Percentiles rank a stretch among this genome's conserved stretches.
Conservation (phyloP, 2,113 vertebrate species). For the Podarcis muralis region DNA sequence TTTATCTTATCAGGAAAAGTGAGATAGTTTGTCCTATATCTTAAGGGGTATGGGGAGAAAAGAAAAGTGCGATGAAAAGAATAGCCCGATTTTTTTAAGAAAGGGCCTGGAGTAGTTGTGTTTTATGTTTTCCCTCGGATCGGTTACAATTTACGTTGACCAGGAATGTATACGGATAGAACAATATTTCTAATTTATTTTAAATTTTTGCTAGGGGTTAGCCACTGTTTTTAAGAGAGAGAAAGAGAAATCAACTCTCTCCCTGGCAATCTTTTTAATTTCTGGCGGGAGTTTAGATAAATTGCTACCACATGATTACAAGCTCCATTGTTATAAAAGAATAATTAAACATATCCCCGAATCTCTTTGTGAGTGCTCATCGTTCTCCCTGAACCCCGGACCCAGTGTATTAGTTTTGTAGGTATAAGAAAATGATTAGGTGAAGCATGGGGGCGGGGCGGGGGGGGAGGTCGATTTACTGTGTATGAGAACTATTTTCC, state of each 20-base stretch:
- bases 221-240: neutral
- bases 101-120: neutral
- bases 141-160: neutral
- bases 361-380: constrained; percentile 47
- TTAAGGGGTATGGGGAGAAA: accelerated
- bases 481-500: constrained; percentile 10
- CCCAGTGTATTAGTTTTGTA: constrained; percentile 48
- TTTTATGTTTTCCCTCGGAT: neutral
- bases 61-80: constrained; percentile 26
- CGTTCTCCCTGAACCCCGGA: constrained; percentile 56
- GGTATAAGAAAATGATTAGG: constrained; percentile 37
- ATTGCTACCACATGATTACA: constrained; percentile 72
- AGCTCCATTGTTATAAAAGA: constrained; percentile 63
- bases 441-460: neutral
- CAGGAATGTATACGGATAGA: neutral
- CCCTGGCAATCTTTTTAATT: constrained; percentile 36
- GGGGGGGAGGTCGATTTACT: constrained; percentile 30
- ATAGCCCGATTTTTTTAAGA: neutral
- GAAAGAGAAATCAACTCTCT: constrained; percentile 33
- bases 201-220: neutral
- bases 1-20: neutral
- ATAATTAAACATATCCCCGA: constrained; percentile 67
- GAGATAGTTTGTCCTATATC: neutral
- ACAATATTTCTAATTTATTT: neutral
- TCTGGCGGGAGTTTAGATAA: constrained; percentile 60